phyloP scores from a whole-genome alignment of 2,113 vertebrate genomes.

The Meriones unguiculatus region DNA sequence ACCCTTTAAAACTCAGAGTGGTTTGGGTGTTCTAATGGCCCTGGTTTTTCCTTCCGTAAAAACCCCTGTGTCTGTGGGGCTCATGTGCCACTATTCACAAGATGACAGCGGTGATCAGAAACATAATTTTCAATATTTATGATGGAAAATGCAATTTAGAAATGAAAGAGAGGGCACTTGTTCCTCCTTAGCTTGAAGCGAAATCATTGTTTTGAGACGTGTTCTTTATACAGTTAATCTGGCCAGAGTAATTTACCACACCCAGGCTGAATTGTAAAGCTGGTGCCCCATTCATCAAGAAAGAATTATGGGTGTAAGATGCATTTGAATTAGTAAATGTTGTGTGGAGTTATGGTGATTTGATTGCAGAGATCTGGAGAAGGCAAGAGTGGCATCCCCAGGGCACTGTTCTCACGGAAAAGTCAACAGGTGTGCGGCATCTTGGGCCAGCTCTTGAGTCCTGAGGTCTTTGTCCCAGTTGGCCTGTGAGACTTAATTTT shows the following conservation, averaged over 20 bases:
- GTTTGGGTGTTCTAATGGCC: conserved; percentile 10
- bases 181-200: conserved; percentile 81
- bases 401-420: background rate
- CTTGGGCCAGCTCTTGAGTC: too few relatives aligned
- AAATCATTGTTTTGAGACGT: conserved; percentile 84
- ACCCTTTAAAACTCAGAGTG: conserved; percentile 59
- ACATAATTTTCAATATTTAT: conserved; percentile 77
- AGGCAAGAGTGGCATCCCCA: background rate
- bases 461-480: background rate
- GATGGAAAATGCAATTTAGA: conserved; percentile 82
- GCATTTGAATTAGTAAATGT: conserved; percentile 45
- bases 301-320: conserved; percentile 52
- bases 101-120: conserved; percentile 77
- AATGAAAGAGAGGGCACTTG: conserved; percentile 76
- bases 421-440: background rate
- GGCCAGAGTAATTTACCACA: conserved; percentile 83
- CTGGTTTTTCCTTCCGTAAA: conserved; percentile 68
- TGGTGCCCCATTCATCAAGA: conserved; percentile 72
- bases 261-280: conserved; percentile 76
- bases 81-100: conserved; percentile 57
- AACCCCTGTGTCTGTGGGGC: conserved; percentile 6
- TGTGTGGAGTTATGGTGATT: background rate
- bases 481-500: background rate
- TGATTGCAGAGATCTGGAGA: conserved; percentile 45
- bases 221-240: conserved; percentile 80